Conservation (phyloP, 1,140 invertebrate species). For the Trichonephila clavata region DNA sequence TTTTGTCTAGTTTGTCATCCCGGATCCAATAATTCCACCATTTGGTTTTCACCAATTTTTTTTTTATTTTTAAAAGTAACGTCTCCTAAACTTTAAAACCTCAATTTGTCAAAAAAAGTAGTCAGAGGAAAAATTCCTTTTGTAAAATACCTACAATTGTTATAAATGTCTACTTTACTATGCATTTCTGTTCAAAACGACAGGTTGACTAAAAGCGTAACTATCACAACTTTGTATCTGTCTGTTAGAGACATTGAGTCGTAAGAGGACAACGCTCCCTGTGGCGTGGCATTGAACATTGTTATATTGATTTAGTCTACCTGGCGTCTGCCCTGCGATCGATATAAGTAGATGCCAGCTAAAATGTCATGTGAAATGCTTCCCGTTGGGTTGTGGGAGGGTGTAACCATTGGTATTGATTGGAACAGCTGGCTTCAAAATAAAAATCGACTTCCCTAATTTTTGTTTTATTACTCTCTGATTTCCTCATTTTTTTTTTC, state of each 20-base stretch:
- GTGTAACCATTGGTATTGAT: conserved; percentile 54
- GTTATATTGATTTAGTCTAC: conserved; percentile 73
- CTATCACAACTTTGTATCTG: conserved; percentile 8
- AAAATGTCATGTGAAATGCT: neutral
- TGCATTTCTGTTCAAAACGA: neutral
- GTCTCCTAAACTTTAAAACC: no score
- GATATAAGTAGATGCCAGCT: conserved; percentile 14
- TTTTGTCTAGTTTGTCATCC: no score
- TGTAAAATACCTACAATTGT: no score
- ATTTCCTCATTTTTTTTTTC: neutral
- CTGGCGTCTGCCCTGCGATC: conserved; percentile 70
- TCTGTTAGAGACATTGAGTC: neutral
- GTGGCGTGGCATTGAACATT: conserved; percentile 49
- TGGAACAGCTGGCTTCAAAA: conserved; percentile 36
- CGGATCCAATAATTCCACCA: no score
- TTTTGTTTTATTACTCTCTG: neutral
- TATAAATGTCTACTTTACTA: no score
- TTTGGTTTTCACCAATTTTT: no score
- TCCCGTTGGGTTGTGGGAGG: neutral
- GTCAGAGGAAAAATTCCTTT: no score
- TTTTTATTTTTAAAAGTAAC: no score
- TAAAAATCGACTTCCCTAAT: neutral
- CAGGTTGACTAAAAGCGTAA: neutral
- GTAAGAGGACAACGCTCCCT: conserved; percentile 53
- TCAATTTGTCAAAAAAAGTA: no score